Percentiles rank a stretch among this genome's conserved stretches.
These are phyloP conservation scores for Armadillidium nasatum DNA, from an alignment of 1,140 invertebrate species.

Conservation along the genomic window DNA sequence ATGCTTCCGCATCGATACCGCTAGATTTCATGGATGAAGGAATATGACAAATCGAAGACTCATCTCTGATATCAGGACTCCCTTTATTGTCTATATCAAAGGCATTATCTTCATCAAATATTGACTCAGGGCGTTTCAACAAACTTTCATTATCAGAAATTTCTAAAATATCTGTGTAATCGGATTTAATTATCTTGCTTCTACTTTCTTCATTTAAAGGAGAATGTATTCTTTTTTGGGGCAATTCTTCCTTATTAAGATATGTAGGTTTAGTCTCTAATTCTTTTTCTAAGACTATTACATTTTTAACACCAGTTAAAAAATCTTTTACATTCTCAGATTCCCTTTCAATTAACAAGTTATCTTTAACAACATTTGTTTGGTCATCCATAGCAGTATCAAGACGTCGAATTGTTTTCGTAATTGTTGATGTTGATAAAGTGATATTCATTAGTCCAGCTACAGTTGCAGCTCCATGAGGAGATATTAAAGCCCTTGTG, in stretches of 20 bases:
- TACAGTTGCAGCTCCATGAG: slow-evolving; percentile 75
- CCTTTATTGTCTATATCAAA: neutral
- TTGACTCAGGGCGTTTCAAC: neutral
- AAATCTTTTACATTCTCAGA: too few species aligned
- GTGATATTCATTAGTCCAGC: slow-evolving; percentile 78
- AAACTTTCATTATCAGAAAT: neutral
- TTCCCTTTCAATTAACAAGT: too few species aligned
- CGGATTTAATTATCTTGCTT: neutral
- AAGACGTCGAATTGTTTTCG: slow-evolving; percentile 71
- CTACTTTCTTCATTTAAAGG: neutral
- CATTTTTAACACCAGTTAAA: too few species aligned
- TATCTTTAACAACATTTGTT: too few species aligned
- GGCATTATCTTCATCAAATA: neutral
- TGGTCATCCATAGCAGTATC: slow-evolving; percentile 62
- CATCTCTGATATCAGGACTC: slow-evolving; percentile 30
- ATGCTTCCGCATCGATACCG: slow-evolving; percentile 36
- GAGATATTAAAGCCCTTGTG: slow-evolving; percentile 72
- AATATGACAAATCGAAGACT: slow-evolving; percentile 33
- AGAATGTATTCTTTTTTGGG: neutral
- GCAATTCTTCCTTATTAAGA: too few species aligned
- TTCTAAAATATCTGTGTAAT: neutral
- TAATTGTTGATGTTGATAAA: slow-evolving; percentile 75
- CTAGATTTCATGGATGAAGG: slow-evolving; percentile 41
- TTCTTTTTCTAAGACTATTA: too few species aligned
- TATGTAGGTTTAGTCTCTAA: too few species aligned